A percentile compares a stretch with the other conserved stretches of the same genome.
These are phyloP conservation scores for Eulemur rufifrons DNA, from an alignment of 2,113 vertebrate genomes.

Conservation along the genomic window DNA sequence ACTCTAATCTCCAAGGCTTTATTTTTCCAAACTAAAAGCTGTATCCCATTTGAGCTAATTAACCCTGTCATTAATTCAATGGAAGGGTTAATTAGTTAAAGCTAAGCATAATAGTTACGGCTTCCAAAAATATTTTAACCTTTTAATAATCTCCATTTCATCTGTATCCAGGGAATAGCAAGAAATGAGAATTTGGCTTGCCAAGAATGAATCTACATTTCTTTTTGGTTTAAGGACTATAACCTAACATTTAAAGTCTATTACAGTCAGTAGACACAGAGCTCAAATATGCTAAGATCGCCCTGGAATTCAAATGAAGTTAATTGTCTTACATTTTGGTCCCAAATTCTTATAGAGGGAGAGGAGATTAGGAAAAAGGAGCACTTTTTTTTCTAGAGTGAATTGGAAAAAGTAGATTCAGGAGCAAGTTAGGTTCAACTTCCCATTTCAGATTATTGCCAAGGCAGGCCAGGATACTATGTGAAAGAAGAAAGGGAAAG, in stretches of 20 bases:
- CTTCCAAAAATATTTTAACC: conserved; percentile 54
- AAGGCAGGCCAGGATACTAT: neutral
- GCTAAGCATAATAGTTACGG: neutral
- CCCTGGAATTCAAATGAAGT: conserved; percentile 36
- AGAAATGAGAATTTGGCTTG: conserved; percentile 2
- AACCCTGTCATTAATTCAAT: conserved; percentile 58
- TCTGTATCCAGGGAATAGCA: neutral
- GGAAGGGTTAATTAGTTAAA: conserved; percentile 65
- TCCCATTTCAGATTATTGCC: neutral
- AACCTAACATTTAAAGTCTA: conserved; percentile 8
- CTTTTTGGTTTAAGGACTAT: conserved; percentile 28
- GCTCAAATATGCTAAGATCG: neutral
- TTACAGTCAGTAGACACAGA: neutral
- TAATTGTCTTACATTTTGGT: conserved; percentile 12
- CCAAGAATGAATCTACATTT: conserved; percentile 26
- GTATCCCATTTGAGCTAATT: conserved; percentile 38
- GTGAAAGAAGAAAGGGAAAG: neutral
- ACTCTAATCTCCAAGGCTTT: neutral
- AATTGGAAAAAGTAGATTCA: conserved; percentile 35
- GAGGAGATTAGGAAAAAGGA: neutral
- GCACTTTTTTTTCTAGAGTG: neutral
- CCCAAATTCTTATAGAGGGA: neutral
- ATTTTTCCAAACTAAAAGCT: neutral
- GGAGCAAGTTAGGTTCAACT: neutral
- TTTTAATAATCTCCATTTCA: conserved; percentile 41